phyloP scores from a whole-genome alignment of 2,113 vertebrate genomes.

The Piprites chloris region DNA sequence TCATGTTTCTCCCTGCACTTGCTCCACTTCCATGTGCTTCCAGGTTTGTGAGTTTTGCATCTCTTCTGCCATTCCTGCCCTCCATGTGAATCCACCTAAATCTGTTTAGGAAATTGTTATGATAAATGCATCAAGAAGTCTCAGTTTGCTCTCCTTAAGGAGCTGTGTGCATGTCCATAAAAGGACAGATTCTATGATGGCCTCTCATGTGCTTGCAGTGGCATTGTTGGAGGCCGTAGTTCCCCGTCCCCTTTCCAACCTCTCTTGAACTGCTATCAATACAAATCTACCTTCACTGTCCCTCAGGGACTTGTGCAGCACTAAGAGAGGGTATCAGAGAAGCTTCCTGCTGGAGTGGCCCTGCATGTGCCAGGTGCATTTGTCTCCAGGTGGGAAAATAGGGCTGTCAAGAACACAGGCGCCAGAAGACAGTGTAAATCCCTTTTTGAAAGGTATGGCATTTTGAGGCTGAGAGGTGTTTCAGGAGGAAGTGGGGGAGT shows the following conservation, averaged over 20 bases:
- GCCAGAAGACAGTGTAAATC: not conserved
- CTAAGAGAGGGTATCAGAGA: not conserved
- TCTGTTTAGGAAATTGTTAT: not conserved
- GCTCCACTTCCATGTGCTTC: not conserved
- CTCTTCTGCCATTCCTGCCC: not conserved
- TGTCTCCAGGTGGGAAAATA: not conserved
- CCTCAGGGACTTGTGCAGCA: not conserved
- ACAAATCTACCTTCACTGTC: not conserved
- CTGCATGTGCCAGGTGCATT: not conserved
- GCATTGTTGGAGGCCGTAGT: not conserved
- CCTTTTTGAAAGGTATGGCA: not conserved
- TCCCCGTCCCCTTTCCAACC: not conserved
- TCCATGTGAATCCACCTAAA: not conserved
- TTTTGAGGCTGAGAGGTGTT: not conserved
- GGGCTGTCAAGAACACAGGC: not conserved
- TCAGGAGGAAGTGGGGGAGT: not conserved
- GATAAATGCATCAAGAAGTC: accelerated
- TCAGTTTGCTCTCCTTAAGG: not conserved
- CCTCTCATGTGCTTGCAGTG: not conserved
- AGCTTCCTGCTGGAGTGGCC: not conserved
- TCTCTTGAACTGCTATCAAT: not conserved
- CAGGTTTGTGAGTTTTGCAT: not conserved
- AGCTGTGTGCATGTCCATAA: not conserved
- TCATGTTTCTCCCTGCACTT: not conserved
- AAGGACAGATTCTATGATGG: not conserved